Evolutionary conservation across 2,113 vertebrate species (phyloP), one percentile per base, ranked within the genome.

Genomic region (Corynorhinus townsendii): DNA sequence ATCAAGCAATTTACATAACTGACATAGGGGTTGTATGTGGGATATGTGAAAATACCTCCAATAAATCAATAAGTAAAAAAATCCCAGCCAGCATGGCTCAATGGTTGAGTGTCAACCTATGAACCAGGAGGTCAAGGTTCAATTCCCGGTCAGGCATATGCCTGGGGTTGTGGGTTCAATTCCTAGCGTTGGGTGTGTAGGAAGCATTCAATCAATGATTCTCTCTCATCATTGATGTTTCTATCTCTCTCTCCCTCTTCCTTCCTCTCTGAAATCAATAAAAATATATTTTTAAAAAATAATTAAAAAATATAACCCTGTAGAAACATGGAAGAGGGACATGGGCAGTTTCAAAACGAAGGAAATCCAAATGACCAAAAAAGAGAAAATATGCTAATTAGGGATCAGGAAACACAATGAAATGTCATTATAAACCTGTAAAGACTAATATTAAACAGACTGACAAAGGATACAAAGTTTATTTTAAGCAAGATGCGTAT

Each of bases 331-430:
- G n/a, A 66, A 20, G 45, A 76, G 43, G 56, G 73, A 12, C 71
- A 20, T 0, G 49, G 15, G 69, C 38, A 75, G 12, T 85, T 90
- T 43, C 66, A 56, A 93, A 80, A 10, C 71, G 87, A 52, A 87
- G 45, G 38, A 77, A 87, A 87, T 90, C 30, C 38, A 86, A 92
- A 90, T 47, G 66, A 3, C 43, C 4, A 62, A 43, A 11, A n/a
- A 33, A 35, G 12, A n/a, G 73, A 91, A 47, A 45, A 19, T 30
- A 87, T 76, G 49, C 49, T 90, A 90, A 76, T 81, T 96, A 80
- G 52, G 16, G 75, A 75, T 69, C 40, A 93, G 49, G 11, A 94
- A 79, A 84, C 11, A n/a, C 2, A 43, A 40, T 59, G 52, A 24
- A 20, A 5, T 15, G 4, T 7, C 33, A 26, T 16, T 33, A 8